Percentiles rank a stretch among this genome's conserved stretches.
These are phyloP conservation scores for Brenthis daphne DNA, from an alignment of 2,888 invertebrate species.

Conservation along the genomic window DNA sequence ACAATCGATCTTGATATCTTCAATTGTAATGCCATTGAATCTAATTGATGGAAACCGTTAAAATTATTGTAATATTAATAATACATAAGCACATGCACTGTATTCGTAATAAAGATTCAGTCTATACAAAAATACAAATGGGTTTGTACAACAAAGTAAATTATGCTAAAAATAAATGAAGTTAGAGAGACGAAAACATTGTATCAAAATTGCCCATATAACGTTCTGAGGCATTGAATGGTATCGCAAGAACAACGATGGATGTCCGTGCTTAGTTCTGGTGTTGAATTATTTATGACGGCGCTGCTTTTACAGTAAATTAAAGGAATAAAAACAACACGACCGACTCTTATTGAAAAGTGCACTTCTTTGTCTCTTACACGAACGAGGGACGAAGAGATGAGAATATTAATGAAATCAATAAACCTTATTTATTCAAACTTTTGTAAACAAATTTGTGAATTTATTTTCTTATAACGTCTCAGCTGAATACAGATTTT, in stretches of 20 bases:
- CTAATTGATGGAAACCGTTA: slow-evolving; percentile 54
- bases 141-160: not conserved
- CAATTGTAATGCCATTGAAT: slow-evolving; percentile 67
- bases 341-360: slow-evolving; percentile 58
- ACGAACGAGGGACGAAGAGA: slow-evolving; percentile 22
- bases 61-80: slow-evolving; percentile 19
- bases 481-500: too few relatives aligned
- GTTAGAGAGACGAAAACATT: not conserved
- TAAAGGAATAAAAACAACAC: slow-evolving; percentile 65
- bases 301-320: slow-evolving; percentile 69
- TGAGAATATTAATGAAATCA: slow-evolving; percentile 29
- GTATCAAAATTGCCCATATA: slow-evolving; percentile 18
- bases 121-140: not conserved
- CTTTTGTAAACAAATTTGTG: not conserved
- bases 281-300: slow-evolving; percentile 77
- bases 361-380: slow-evolving; percentile 36
- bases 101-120: too few relatives aligned
- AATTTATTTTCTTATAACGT: too few relatives aligned
- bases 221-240: slow-evolving; percentile 52
- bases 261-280: slow-evolving; percentile 54
- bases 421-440: slow-evolving; percentile 28
- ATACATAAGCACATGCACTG: too few relatives aligned
- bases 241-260: slow-evolving; percentile 64
- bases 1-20: slow-evolving; percentile 46
- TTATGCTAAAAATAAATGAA: not conserved